These are phyloP conservation scores for Perccottus glenii DNA, from an alignment of 2,113 vertebrate genomes.

Conservation along the genomic window DNA sequence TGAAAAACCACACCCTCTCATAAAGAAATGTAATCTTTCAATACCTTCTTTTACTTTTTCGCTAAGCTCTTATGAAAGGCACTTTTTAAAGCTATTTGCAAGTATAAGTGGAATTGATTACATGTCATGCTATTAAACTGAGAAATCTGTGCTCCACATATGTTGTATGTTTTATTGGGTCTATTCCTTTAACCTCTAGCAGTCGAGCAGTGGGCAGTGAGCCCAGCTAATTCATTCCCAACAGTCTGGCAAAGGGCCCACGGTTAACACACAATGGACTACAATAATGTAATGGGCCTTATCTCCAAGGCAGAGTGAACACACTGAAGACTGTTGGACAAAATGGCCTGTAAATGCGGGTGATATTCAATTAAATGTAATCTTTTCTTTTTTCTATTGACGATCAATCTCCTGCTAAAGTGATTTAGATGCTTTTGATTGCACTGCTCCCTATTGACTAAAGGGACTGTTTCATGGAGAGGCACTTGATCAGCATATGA, in stretches of 20 bases:
- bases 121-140: slow-evolving; percentile 14
- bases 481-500: slow-evolving; percentile 24
- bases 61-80: neutral
- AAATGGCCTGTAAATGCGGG: slow-evolving; percentile 72
- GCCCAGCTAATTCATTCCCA: slow-evolving; percentile 75
- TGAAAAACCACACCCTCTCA: slow-evolving; percentile 16
- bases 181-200: slow-evolving; percentile 61
- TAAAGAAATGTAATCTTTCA: slow-evolving; percentile 42
- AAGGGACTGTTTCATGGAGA: slow-evolving; percentile 34
- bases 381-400: slow-evolving; percentile 58
- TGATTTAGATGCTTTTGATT: slow-evolving; percentile 69
- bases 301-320: slow-evolving; percentile 66
- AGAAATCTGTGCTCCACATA: slow-evolving; percentile 44
- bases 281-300: slow-evolving; percentile 77
- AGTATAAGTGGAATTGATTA: slow-evolving; percentile 5
- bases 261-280: slow-evolving; percentile 65
- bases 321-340: slow-evolving; percentile 57
- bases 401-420: slow-evolving; percentile 63
- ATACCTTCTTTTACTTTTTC: neutral
- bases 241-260: slow-evolving; percentile 65
- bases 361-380: slow-evolving; percentile 73
- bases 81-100: neutral
- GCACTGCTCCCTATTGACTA: slow-evolving; percentile 37
- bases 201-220: slow-evolving; percentile 61
- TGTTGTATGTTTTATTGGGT: slow-evolving; percentile 33